A percentile compares a stretch with the other conserved stretches of the same genome.
These are phyloP conservation scores for Epizoanthus illoricatus DNA, from an alignment of 92 coral and sea anemone species.

Conservation along the genomic window DNA sequence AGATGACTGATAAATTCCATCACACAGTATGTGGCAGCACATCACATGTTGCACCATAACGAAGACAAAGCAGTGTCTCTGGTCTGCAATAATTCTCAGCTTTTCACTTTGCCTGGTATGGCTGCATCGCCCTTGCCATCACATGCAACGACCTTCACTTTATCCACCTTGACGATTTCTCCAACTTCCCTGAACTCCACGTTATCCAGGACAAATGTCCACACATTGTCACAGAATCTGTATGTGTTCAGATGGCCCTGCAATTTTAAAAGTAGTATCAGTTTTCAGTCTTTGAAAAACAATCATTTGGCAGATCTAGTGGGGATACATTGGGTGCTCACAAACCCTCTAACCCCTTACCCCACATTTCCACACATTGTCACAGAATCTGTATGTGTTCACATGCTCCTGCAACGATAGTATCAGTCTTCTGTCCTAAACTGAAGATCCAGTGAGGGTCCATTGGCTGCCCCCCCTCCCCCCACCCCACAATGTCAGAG, in stretches of 20 bases:
- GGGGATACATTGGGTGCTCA: no score
- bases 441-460: no score
- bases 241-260: conserved; percentile 94
- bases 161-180: conserved; percentile 84
- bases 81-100: not conserved
- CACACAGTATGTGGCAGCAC: no score
- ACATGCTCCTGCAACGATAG: conserved; percentile 71
- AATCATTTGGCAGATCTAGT: no score
- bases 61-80: no score
- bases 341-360: no score
- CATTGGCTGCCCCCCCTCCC: conserved; percentile 46
- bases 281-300: not conserved
- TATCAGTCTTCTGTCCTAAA: not conserved
- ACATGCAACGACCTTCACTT: conserved; percentile 97
- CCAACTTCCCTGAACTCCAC: conserved; percentile 92
- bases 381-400: conserved; percentile 94
- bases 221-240: conserved; percentile 97
- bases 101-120: conserved; percentile 29
- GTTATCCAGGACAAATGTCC: conserved; percentile 94
- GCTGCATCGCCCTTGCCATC: conserved; percentile 88
- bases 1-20: no score
- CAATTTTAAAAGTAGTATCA: not conserved
- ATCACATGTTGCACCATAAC: no score
- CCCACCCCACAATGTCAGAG: conserved; percentile 99
- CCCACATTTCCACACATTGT: conserved; percentile 98